phyloP scores from a whole-genome alignment of 2,888 invertebrate genomes.

The Callimorpha dominula region DNA sequence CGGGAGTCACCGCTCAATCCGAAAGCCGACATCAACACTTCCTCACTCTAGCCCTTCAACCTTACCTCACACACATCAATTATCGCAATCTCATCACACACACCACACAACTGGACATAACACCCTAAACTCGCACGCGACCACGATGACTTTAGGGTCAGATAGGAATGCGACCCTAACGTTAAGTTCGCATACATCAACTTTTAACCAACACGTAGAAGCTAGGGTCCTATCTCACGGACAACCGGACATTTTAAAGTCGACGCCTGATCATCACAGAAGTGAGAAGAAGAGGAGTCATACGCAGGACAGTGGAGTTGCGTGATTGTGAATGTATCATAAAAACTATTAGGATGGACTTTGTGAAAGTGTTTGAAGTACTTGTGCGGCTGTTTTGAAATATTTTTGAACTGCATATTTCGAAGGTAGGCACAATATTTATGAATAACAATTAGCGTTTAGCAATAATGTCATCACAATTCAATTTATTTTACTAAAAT shows the following conservation, averaged over 20 bases:
- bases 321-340: slow-evolving; percentile 67
- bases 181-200: slow-evolving; percentile 75
- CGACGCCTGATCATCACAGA: slow-evolving; percentile 93
- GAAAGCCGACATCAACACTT: slow-evolving; percentile 70
- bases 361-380: slow-evolving; percentile 30
- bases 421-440: background rate
- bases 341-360: slow-evolving; percentile 26
- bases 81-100: slow-evolving; percentile 63
- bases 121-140: slow-evolving; percentile 87
- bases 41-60: slow-evolving; percentile 83
- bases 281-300: slow-evolving; percentile 77
- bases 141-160: slow-evolving; percentile 77
- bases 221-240: slow-evolving; percentile 79
- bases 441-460: background rate
- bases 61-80: slow-evolving; percentile 68
- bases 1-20: slow-evolving; percentile 89
- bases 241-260: slow-evolving; percentile 94
- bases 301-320: slow-evolving; percentile 76
- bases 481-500: background rate
- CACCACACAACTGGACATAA: slow-evolving; percentile 83
- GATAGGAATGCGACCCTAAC: slow-evolving; percentile 77
- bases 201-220: slow-evolving; percentile 68
- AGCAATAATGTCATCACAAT: background rate
- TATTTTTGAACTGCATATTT: background rate
- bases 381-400: slow-evolving; percentile 32